phyloP scores from a whole-genome alignment of 2,888 invertebrate genomes.

The Microctonus brassicae region DNA sequence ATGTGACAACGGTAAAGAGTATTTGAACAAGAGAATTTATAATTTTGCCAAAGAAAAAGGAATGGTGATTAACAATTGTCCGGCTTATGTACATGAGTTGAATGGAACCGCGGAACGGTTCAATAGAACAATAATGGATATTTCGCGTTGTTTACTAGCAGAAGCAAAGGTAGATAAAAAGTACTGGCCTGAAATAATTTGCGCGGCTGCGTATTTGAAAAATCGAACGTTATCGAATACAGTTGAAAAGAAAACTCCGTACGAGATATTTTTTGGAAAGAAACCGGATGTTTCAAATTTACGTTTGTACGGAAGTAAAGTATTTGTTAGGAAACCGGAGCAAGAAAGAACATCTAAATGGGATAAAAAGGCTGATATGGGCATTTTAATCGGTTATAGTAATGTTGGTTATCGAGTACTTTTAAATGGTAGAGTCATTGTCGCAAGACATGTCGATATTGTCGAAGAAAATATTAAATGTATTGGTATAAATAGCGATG shows the following conservation, averaged over 20 bases:
- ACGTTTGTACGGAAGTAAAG: slow-evolving; percentile 42
- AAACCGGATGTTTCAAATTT: slow-evolving; percentile 40
- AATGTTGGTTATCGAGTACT: slow-evolving; percentile 20
- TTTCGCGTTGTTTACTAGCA: slow-evolving; percentile 40
- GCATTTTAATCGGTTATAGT: slow-evolving; percentile 39
- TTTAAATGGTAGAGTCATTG: no score
- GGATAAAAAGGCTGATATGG: slow-evolving; percentile 37
- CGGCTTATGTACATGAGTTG: slow-evolving; percentile 22
- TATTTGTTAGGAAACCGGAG: slow-evolving; percentile 46
- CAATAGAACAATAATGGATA: slow-evolving; percentile 43
- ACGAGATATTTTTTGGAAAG: slow-evolving; percentile 39
- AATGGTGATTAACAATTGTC: no score
- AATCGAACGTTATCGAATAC: slow-evolving; percentile 41
- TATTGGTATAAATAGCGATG: slow-evolving; percentile 16
- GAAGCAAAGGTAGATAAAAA: slow-evolving; percentile 39
- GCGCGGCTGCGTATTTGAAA: slow-evolving; percentile 44
- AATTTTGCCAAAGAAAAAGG: slow-evolving; percentile 2
- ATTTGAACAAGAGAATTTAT: slow-evolving; percentile 18
- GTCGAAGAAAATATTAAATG: no score
- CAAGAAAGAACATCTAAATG: slow-evolving; percentile 34
- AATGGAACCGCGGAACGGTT: slow-evolving; percentile 38
- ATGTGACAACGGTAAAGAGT: slow-evolving; percentile 37
- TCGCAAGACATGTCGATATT: no score
- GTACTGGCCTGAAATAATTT: slow-evolving; percentile 9
- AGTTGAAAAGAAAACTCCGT: slow-evolving; percentile 39